Conservation (phyloP, 2,113 vertebrate species). For the Xiphorhynchus elegans region DNA sequence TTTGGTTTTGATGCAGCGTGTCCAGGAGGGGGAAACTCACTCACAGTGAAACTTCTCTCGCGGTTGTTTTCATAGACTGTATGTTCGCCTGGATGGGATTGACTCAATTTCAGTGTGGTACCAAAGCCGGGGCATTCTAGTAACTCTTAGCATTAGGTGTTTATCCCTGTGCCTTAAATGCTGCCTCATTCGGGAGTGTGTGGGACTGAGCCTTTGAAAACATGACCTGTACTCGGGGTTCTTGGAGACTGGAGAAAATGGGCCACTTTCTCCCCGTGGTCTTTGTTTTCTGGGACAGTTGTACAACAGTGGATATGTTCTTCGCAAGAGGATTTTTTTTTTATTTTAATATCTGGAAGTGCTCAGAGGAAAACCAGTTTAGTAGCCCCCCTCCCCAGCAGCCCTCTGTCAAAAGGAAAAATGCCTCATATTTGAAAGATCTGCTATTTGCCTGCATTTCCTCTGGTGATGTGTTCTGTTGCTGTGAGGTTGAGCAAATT, state of each 20-base stretch:
- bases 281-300: conserved; percentile 81
- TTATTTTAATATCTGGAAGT: not conserved
- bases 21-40: conserved; percentile 38
- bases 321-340: not conserved
- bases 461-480: not conserved
- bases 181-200: not conserved
- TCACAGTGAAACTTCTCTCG: conserved; percentile 12
- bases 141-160: accelerated
- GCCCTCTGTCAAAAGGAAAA: not conserved
- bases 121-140: not conserved
- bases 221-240: conserved; percentile 52
- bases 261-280: conserved; percentile 75
- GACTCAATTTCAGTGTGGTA: not conserved
- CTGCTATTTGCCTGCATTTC: not conserved
- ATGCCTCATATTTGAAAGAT: not conserved
- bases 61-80: not conserved
- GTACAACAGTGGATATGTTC: conserved; percentile 31
- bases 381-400: not conserved
- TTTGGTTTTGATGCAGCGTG: not conserved
- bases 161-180: not conserved
- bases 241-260: conserved; percentile 70
- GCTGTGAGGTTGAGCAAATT: not conserved
- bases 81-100: not conserved
- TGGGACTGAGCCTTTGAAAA: conserved; percentile 1
- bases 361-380: conserved; percentile 37